These are phyloP conservation scores for human DNA, from an alignment of 2,113 vertebrate genomes.

Conservation along the genomic window GRCh38 chr2:63909001-63909500, in stretches of 20 bases:
- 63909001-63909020: background rate
- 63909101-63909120: background rate
- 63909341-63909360: background rate
- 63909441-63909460: too few relatives aligned
- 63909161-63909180: background rate
- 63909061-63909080: background rate
- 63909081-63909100: background rate
- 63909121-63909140: background rate
- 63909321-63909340: background rate
- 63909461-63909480: too few relatives aligned
- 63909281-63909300: background rate
- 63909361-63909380: conserved; percentile 1
- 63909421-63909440: too few relatives aligned
- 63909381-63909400: background rate
- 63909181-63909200: background rate
- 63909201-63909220: background rate
- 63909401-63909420: background rate
- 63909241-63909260: background rate
- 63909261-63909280: background rate
- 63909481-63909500: too few relatives aligned
- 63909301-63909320: conserved; percentile 18
- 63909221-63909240: background rate
- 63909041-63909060: background rate
- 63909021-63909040: background rate
- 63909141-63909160: background rate